A percentile compares a stretch with the other conserved stretches of the same genome.
Conservation (phyloP, 2,888 invertebrate species). For the Trissolcus japonicus region DNA sequence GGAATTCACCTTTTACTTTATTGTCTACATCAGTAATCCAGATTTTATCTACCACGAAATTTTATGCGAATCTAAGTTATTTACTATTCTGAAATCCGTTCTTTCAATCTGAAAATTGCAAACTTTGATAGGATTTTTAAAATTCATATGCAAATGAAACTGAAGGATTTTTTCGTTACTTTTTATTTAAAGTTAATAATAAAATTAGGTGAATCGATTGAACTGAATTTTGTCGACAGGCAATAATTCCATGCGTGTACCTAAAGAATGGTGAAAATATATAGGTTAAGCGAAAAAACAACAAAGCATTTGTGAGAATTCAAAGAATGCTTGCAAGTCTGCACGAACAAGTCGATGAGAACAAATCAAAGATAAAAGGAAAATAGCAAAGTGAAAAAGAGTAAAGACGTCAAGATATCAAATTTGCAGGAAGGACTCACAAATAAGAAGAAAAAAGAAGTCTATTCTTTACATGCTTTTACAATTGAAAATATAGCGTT, state of each 20-base stretch:
- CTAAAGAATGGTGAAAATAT: slow-evolving; percentile 12
- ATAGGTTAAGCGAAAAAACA: slow-evolving; percentile 17
- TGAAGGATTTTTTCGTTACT: background rate
- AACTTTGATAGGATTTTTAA: too few species aligned
- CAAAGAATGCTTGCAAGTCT: slow-evolving; percentile 23
- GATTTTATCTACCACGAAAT: too few species aligned
- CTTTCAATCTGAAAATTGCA: too few species aligned
- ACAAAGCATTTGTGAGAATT: slow-evolving; percentile 22
- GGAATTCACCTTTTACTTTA: too few species aligned
- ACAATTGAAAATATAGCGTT: slow-evolving; percentile 24
- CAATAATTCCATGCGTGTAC: background rate
- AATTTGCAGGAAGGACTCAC: slow-evolving; percentile 17
- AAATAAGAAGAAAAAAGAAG: slow-evolving; percentile 8
- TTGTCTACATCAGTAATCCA: too few species aligned
- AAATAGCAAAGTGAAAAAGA: slow-evolving; percentile 16
- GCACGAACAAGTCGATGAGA: slow-evolving; percentile 26
- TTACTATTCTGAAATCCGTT: too few species aligned
- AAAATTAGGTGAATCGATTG: background rate
- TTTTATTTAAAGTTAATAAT: background rate
- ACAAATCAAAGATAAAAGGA: slow-evolving; percentile 34
- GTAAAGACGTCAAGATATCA: slow-evolving; percentile 24
- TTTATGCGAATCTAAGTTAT: too few species aligned
- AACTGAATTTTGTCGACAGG: slow-evolving; percentile 17
- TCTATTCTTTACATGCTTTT: slow-evolving; percentile 13
- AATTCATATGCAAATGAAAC: too few species aligned